These are phyloP conservation scores for Ataeniobius toweri DNA, from an alignment of 2,797 vertebrate species.

Conservation along the genomic window DNA sequence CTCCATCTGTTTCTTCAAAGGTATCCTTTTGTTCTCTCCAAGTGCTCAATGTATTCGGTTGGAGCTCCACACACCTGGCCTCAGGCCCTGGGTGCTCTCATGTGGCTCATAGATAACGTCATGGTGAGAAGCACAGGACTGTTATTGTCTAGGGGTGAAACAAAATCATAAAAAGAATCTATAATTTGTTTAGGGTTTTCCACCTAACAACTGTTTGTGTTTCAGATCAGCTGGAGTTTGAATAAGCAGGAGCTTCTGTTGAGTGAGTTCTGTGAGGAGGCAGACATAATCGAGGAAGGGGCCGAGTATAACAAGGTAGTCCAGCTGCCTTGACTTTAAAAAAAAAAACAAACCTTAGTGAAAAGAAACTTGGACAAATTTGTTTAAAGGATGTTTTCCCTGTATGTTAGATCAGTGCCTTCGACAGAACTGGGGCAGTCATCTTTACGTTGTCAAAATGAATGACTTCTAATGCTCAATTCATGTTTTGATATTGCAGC, in stretches of 20 bases:
- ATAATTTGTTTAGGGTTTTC: not conserved
- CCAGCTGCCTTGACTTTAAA: not conserved
- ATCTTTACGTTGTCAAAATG: not conserved
- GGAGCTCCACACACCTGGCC: constrained; percentile 98
- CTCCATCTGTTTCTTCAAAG: constrained; percentile 69
- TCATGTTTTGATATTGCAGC: constrained; percentile 67
- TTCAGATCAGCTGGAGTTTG: constrained; percentile 69
- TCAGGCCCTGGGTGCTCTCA: constrained; percentile 90
- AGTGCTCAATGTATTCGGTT: constrained; percentile 96
- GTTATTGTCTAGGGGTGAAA: not conserved
- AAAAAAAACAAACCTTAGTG: not conserved
- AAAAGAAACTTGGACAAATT: not conserved
- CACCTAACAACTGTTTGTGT: constrained; percentile 26
- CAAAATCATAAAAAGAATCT: not conserved
- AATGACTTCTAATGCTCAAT: not conserved
- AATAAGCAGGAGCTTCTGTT: constrained; percentile 84
- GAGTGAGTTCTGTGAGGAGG: constrained; percentile 83
- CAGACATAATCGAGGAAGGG: constrained; percentile 85
- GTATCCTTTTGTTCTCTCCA: constrained; percentile 93
- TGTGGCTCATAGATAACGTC: constrained; percentile 94
- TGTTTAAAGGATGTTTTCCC: not conserved
- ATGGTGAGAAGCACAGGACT: constrained; percentile 79
- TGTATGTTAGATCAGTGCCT: not conserved
- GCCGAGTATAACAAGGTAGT: constrained; percentile 89
- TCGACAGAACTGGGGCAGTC: not conserved